Conservation (phyloP, 2,888 invertebrate species). For the Phaonia tiefii region DNA sequence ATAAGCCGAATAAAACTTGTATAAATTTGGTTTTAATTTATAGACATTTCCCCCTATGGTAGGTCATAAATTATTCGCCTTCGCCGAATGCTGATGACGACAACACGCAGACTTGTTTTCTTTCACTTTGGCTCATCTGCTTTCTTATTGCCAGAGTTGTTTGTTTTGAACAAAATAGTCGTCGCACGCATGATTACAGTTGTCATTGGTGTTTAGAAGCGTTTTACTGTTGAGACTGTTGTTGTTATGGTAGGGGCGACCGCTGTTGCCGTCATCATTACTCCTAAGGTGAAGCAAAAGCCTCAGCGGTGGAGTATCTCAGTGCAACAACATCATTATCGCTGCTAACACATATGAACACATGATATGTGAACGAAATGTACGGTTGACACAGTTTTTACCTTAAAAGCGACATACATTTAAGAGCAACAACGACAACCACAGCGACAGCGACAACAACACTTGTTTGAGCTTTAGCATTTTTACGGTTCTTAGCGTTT, state of each 20-base stretch:
- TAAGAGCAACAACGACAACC: slow-evolving; percentile 10
- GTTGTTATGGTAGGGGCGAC: slow-evolving; percentile 19
- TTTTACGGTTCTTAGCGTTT: slow-evolving; percentile 36
- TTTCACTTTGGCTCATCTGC: slow-evolving; percentile 12
- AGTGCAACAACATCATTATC: slow-evolving; percentile 13
- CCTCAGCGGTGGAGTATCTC: neutral
- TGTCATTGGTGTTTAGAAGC: slow-evolving; percentile 46
- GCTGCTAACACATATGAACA: neutral
- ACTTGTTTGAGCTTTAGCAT: slow-evolving; percentile 31
- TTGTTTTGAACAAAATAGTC: slow-evolving; percentile 15
- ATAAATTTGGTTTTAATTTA: too few relatives aligned
- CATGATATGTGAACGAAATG: neutral
- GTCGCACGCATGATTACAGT: slow-evolving; percentile 49
- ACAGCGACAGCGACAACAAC: slow-evolving; percentile 20
- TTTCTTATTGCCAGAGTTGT: too few relatives aligned
- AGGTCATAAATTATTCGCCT: too few relatives aligned
- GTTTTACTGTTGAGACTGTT: slow-evolving; percentile 18
- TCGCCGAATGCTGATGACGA: neutral
- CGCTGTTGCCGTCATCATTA: slow-evolving; percentile 29
- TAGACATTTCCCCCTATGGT: too few relatives aligned
- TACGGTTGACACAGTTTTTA: slow-evolving; percentile 56
- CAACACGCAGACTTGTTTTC: neutral
- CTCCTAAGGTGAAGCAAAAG: slow-evolving; percentile 16
- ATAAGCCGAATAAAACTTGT: too few relatives aligned
- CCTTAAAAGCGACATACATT: slow-evolving; percentile 15